phyloP scores from a whole-genome alignment of 1,140 invertebrate genomes.

The Globodera rostochiensis region DNA sequence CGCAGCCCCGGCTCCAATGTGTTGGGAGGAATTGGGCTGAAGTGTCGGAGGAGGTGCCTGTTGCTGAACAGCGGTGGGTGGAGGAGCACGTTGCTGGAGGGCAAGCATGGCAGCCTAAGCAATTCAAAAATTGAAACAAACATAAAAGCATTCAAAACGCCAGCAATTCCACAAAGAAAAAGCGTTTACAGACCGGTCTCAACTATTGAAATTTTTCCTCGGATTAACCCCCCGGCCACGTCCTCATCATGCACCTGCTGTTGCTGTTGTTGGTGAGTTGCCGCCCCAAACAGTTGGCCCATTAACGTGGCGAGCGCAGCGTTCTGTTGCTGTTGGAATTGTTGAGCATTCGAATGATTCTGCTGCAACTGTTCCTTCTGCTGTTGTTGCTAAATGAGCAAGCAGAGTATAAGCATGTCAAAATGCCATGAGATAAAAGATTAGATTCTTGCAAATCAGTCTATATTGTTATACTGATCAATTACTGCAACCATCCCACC shows the following conservation, averaged over 20 bases:
- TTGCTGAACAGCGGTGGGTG: not conserved
- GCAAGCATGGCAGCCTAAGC: conserved; percentile 20
- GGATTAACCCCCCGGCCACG: not conserved
- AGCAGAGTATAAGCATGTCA: not conserved
- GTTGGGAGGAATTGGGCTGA: conserved; percentile 4
- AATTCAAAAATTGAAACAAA: no score
- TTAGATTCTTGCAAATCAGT: no score
- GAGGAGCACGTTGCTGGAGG: conserved; percentile 20
- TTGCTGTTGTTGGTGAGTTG: conserved; percentile 1
- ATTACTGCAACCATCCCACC: not conserved
- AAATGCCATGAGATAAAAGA: no score
- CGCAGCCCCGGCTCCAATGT: not conserved
- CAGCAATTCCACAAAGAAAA: no score
- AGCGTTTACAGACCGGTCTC: no score
- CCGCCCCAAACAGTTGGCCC: conserved; percentile 12
- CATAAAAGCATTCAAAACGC: not conserved
- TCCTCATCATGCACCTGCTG: conserved; percentile 6
- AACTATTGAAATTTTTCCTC: not conserved
- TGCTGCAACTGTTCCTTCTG: conserved; percentile 20
- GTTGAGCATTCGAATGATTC: not conserved
- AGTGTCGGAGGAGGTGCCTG: not conserved
- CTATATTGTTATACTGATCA: no score
- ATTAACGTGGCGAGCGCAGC: not conserved
- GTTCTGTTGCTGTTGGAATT: conserved; percentile 18
- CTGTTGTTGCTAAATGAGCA: conserved; percentile 11